Evolutionary conservation across 2,888 invertebrate genomes (phyloP).

Genomic region (Pseudococcus viburni): DNA sequence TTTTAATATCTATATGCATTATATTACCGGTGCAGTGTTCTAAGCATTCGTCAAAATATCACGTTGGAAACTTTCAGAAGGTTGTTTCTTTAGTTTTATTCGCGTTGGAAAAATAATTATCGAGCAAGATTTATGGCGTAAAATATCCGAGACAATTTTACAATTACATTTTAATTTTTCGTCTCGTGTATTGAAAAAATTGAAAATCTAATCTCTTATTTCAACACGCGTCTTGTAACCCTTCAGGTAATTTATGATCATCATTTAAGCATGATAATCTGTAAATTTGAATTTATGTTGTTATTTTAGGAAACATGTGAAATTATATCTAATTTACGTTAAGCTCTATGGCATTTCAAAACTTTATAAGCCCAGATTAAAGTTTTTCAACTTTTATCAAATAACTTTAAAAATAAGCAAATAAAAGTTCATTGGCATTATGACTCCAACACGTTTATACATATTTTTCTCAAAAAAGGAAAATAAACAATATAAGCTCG

Average conservation of each 20-base stretch:
- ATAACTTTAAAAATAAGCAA: slow-evolving; percentile 24
- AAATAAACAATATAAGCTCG: neutral
- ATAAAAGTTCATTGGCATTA: slow-evolving; percentile 4
- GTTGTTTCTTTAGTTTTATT: too few relatives aligned
- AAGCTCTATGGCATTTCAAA: slow-evolving; percentile 10
- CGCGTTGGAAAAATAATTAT: too few relatives aligned
- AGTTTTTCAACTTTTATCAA: slow-evolving; percentile 42
- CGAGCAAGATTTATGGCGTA: too few relatives aligned
- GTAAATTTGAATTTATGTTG: slow-evolving; percentile 13
- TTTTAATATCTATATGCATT: neutral
- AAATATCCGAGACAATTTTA: neutral
- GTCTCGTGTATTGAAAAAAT: neutral
- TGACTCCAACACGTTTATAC: neutral
- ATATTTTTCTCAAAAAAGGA: neutral
- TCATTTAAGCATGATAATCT: neutral
- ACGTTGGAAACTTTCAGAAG: too few relatives aligned
- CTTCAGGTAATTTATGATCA: slow-evolving; percentile 12
- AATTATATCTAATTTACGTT: slow-evolving; percentile 1
- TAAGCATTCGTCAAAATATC: neutral
- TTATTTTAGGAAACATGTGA: slow-evolving; percentile 33
- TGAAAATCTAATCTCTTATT: neutral
- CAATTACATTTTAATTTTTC: neutral
- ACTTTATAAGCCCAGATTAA: slow-evolving; percentile 20
- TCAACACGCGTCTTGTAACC: neutral
- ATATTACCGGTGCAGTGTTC: neutral